Evolutionary conservation across 1,140 invertebrate species (phyloP).

Genomic region (Drosophila kurseongensis): DNA sequence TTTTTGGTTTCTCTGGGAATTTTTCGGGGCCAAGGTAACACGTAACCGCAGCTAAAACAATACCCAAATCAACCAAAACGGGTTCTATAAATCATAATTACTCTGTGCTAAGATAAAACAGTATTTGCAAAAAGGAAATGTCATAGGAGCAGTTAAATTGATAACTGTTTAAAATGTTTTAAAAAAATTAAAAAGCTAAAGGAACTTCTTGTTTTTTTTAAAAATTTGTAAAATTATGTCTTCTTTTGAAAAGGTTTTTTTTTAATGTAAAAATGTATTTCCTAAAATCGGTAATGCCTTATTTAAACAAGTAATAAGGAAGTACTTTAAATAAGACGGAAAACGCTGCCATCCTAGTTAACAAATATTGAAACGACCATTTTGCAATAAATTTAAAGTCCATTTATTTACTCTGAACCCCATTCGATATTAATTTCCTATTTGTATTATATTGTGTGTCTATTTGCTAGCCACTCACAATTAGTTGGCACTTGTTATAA

Average conservation of each 20-base stretch:
- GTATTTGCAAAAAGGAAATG: background rate
- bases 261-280: too few species aligned
- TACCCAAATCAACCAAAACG: conserved; percentile 6
- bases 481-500: conserved; percentile 46
- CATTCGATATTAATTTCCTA: conserved; percentile 27
- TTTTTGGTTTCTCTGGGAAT: conserved; percentile 52
- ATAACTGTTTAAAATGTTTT: too few species aligned
- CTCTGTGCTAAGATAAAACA: background rate
- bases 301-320: background rate
- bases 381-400: conserved; percentile 5
- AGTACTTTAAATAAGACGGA: background rate
- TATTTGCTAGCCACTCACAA: conserved; percentile 32
- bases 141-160: background rate
- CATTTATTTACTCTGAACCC: conserved; percentile 11
- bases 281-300: too few species aligned
- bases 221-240: too few species aligned
- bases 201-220: too few species aligned
- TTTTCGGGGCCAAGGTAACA: conserved; percentile 56
- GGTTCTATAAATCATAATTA: conserved; percentile 56
- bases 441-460: conserved; percentile 31
- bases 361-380: background rate
- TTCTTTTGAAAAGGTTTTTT: too few species aligned
- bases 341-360: too few species aligned
- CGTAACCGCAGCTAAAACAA: conserved; percentile 18
- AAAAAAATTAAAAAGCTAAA: too few species aligned